Evolutionary conservation across 2,113 vertebrate species (phyloP).

Genomic region (Daboia siamensis): DNA sequence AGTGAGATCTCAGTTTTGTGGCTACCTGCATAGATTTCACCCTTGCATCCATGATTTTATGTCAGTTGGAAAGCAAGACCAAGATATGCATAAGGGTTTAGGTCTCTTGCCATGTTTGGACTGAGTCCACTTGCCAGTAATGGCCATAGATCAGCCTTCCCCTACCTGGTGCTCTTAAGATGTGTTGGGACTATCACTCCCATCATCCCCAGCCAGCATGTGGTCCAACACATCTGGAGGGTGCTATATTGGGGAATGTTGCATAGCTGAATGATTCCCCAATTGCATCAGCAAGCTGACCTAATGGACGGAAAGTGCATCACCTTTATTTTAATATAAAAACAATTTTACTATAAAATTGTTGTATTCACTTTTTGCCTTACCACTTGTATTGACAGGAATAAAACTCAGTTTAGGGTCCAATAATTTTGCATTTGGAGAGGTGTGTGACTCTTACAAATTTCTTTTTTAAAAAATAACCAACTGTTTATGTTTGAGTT

Average conservation of each 20-base stretch:
- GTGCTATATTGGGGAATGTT: background rate
- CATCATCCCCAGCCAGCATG: background rate
- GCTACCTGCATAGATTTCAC: background rate
- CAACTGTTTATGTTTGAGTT: background rate
- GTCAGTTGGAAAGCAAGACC: background rate
- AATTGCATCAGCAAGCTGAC: background rate
- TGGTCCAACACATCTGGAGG: background rate
- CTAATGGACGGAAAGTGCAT: background rate
- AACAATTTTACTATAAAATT: conserved; percentile 7
- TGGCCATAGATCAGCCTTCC: background rate
- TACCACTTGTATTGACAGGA: background rate
- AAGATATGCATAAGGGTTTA: background rate
- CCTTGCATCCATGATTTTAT: background rate
- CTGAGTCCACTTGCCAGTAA: background rate
- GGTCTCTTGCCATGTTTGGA: background rate
- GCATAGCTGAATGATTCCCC: background rate
- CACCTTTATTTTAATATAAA: conserved; percentile 12
- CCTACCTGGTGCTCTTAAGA: background rate
- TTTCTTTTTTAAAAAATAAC: background rate
- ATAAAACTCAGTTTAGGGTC: conserved; percentile 1
- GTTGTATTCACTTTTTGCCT: background rate
- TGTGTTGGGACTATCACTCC: background rate
- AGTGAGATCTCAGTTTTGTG: background rate
- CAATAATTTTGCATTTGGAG: background rate
- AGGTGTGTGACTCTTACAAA: background rate